Conservation (phyloP, 2,888 invertebrate genomes). For the Drosophila helvetica region DNA sequence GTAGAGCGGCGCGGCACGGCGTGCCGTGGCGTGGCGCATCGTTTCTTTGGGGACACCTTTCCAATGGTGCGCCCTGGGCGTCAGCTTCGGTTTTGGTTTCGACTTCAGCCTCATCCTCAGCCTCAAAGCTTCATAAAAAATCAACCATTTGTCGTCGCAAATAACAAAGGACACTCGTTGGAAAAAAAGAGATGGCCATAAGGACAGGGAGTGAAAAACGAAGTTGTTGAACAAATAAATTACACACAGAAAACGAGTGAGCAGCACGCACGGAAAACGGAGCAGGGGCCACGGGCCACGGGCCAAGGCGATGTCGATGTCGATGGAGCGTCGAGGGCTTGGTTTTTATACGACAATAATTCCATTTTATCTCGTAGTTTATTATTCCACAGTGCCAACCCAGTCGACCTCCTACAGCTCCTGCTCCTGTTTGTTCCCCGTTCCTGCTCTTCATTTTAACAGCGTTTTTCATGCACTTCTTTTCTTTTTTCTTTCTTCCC, state of each 20-base stretch:
- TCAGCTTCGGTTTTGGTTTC: conserved; percentile 35
- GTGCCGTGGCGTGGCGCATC: background rate
- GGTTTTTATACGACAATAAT: conserved; percentile 79
- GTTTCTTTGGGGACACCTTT: background rate
- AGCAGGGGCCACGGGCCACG: background rate
- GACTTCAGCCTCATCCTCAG: conserved; percentile 36
- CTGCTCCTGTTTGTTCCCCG: conserved; percentile 7
- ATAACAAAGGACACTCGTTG: conserved; percentile 63
- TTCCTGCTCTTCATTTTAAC: conserved; percentile 46
- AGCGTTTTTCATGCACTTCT: conserved; percentile 56
- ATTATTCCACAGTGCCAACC: conserved; percentile 76
- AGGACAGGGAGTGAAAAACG: conserved; percentile 46
- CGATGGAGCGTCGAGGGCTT: conserved; percentile 62
- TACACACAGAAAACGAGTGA: conserved; percentile 77
- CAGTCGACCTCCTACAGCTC: conserved; percentile 28
- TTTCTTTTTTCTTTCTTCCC: conserved; percentile 26
- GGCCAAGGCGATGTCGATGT: conserved; percentile 33
- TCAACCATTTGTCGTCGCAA: conserved; percentile 76
- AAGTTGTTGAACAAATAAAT: conserved; percentile 78
- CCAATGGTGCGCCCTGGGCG: conserved; percentile 4
- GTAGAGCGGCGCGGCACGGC: conserved; percentile 82
- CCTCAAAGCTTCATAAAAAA: conserved; percentile 48
- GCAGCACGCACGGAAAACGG: conserved; percentile 63
- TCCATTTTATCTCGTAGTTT: conserved; percentile 80
- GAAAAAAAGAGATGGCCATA: background rate